Base-by-base conservation (phyloP, 2,113 vertebrate genomes). In the Tor tambroides region DNA sequence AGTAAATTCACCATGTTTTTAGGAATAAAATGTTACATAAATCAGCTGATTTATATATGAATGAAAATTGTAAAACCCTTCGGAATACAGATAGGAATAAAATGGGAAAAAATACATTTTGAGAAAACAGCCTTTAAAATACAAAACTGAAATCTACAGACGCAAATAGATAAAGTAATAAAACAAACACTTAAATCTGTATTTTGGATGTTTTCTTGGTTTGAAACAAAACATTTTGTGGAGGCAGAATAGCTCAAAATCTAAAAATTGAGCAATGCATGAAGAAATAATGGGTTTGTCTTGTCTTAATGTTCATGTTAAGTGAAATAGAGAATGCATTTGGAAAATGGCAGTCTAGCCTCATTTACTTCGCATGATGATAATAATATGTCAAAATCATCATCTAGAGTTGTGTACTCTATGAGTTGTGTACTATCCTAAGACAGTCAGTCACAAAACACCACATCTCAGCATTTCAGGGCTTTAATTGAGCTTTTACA, bases 401-500 rank as follows among this genome's bases (percentile, higher is more conserved):
- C 28, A 10, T 30, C 26, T 46, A 26, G 32, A 78, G 43, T 32
- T 19, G 5, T 54, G 8, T 38, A 7, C 11, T 38, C 1, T 15
- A n/a, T n/a, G n/a, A n/a, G n/a, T n/a, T n/a, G n/a, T n/a, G n/a
- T n/a, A n/a, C n/a, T 38, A 54, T 21, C 10, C n/a, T 46, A 65
- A 26, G 19, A 32, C 43, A 46, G 23, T 23, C 41, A 46, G 12
- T 32, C 41, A 67, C 30, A 74, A 72, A 72, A 51, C 81, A 84
- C 46, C 28, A 56, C 67, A 71, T 84, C 41, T 84, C 67, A 74
- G 65, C 82, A 72, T 84, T 84, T 84, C 46, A 84, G 67, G 30
- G 65, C 65, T 84, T 84, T 84, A 72, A 84, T 84, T 32, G 1
- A 71, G 56, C 43, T 95, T 96, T 97, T 97, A 97, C 96, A 98